phyloP scores from a whole-genome alignment of 2,113 vertebrate genomes.

The Larimichthys polyactis region DNA sequence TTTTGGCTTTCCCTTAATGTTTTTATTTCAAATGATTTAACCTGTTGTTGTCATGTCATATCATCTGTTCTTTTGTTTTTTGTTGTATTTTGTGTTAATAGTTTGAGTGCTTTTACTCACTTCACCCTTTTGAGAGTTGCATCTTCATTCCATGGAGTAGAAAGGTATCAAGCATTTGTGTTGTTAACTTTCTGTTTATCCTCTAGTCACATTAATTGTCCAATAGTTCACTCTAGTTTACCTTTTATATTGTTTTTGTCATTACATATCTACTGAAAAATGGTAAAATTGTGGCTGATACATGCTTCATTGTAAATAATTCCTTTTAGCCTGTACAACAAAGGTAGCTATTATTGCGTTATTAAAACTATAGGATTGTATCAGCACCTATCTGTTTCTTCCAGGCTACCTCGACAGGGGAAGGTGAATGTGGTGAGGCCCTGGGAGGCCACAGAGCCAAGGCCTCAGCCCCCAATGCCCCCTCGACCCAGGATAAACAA shows the following conservation, averaged over 20 bases:
- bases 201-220: constrained; percentile 9
- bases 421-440: constrained; percentile 89
- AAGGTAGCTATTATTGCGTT: background rate
- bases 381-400: constrained; percentile 42
- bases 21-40: constrained; percentile 20
- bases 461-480: constrained; percentile 90
- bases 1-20: constrained; percentile 31
- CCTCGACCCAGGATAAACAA: constrained; percentile 95
- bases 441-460: constrained; percentile 90
- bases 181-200: constrained; percentile 3
- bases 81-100: constrained; percentile 89
- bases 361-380: background rate
- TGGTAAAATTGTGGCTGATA: background rate
- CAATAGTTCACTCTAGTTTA: background rate
- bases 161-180: constrained; percentile 90
- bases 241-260: background rate
- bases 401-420: constrained; percentile 90
- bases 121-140: constrained; percentile 96
- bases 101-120: constrained; percentile 95
- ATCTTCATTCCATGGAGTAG: constrained; percentile 97
- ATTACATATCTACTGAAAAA: background rate
- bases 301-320: background rate
- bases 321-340: background rate
- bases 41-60: constrained; percentile 42
- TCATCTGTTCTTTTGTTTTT: constrained; percentile 61